phyloP scores from a whole-genome alignment of 2,888 invertebrate species.

The Macrophya alboannulata region DNA sequence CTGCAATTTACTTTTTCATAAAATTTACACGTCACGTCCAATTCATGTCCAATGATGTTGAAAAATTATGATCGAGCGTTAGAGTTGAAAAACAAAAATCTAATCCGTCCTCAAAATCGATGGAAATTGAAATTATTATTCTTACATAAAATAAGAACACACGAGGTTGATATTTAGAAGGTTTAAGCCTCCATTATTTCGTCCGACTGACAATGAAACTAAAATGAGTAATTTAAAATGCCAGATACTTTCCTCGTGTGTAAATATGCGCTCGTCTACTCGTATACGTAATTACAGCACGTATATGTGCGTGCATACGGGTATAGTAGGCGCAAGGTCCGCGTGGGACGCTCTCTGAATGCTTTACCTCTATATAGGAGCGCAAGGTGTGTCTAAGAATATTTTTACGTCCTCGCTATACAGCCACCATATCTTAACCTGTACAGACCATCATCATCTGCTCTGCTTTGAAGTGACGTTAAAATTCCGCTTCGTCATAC shows the following conservation, averaged over 20 bases:
- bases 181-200: not conserved
- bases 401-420: conserved; percentile 33
- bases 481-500: conserved; percentile 40
- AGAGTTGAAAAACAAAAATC: too few relatives aligned
- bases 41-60: too few relatives aligned
- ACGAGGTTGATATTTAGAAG: not conserved
- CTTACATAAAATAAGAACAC: not conserved
- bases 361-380: conserved; percentile 31
- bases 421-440: conserved; percentile 32
- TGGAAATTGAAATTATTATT: not conserved
- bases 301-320: conserved; percentile 57
- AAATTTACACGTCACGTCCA: too few relatives aligned
- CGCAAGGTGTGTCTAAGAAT: conserved; percentile 48
- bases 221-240: conserved; percentile 16
- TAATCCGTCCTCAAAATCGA: too few relatives aligned
- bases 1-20: too few relatives aligned
- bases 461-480: conserved; percentile 44
- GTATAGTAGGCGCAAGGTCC: conserved; percentile 62
- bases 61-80: too few relatives aligned
- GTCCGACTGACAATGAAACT: not conserved
- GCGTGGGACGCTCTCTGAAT: conserved; percentile 49
- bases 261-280: conserved; percentile 28
- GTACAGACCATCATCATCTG: conserved; percentile 29
- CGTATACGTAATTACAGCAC: conserved; percentile 42
- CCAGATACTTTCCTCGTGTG: conserved; percentile 18